Evolutionary conservation across 2,888 invertebrate genomes (phyloP), one percentile per base, ranked within the genome.

Genomic region (Cecidostiba fungosa): DNA sequence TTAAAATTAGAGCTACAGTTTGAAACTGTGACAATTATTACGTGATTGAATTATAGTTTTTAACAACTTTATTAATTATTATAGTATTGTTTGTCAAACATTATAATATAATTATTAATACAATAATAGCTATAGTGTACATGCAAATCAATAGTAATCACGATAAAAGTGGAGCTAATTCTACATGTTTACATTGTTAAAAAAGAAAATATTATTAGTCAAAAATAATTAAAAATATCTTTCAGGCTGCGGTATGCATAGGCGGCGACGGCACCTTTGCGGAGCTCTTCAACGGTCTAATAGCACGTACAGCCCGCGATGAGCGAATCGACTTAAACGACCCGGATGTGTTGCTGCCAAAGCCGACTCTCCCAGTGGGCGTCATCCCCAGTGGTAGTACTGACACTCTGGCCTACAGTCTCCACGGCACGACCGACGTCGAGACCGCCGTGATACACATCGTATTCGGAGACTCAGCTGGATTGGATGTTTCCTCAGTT

Each of bases 251-350:
- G 29, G 96, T 96, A 26, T 96, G 97, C 92, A 96, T 98, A 12
- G 98, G 98, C 0, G 98, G 98, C 0, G 98, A 98, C 93, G 98
- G 98, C 0, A 97, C 97, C 70, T 96, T 97, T 89, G 96, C 97
- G 10, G 98, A 98, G 93, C 94, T 97, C 43, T 95, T 96, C 88
- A 97, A 97, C 91, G 97, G 97, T 0, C 92, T 97, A 74, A 94
- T 97, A 66, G 91, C 95, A 62, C 93, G 95, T 79, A 94, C 95
- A 23, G 95, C 95, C 72, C 93, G 92, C 84, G 94, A 95, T 36
- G 92, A 92, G 66, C 94, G 94, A 6, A 91, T 95, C 29, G 94
- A 95, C 90, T 94, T 94, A 85, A 95, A 94, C 90, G 94, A 95
- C 90, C 94, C 94, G 4, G 93, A 94, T 47, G 94, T 94, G 39